A percentile compares a stretch with the other conserved stretches of the same genome.
These are phyloP conservation scores for Eupithecia subfuscata DNA, from an alignment of 2,888 invertebrate species.

Conservation along the genomic window DNA sequence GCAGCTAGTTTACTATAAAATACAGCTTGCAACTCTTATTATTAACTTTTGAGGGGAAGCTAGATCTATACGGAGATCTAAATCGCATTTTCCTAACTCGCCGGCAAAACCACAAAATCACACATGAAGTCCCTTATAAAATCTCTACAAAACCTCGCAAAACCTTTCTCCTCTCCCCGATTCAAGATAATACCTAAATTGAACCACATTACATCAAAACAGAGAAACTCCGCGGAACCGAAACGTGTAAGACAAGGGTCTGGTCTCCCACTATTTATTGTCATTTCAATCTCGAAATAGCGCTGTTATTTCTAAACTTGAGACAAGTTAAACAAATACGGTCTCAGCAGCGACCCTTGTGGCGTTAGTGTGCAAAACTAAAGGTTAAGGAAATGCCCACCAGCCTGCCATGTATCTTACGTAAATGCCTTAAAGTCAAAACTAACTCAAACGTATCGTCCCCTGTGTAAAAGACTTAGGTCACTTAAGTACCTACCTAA, in stretches of 20 bases:
- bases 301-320: constrained; percentile 37
- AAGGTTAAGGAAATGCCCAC: constrained; percentile 1
- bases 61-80: not conserved
- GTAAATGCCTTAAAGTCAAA: not conserved
- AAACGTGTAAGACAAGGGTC: constrained; percentile 10
- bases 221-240: not conserved
- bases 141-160: not conserved
- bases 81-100: not conserved
- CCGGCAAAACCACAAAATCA: not conserved
- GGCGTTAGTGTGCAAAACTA: constrained; percentile 13
- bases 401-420: not conserved
- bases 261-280: constrained; percentile 20
- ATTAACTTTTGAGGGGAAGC: not conserved
- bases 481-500: not conserved
- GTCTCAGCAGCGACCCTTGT: constrained; percentile 32
- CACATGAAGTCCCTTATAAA: not conserved
- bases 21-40: not conserved
- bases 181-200: not conserved
- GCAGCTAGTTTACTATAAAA: not conserved
- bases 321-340: constrained; percentile 40
- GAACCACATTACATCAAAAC: constrained; percentile 2
- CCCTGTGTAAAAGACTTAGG: not conserved
- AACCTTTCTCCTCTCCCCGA: not conserved
- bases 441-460: not conserved
- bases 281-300: constrained; percentile 29